Conservation (phyloP, 1,140 invertebrate species). For the Bombyx mandarina region DNA sequence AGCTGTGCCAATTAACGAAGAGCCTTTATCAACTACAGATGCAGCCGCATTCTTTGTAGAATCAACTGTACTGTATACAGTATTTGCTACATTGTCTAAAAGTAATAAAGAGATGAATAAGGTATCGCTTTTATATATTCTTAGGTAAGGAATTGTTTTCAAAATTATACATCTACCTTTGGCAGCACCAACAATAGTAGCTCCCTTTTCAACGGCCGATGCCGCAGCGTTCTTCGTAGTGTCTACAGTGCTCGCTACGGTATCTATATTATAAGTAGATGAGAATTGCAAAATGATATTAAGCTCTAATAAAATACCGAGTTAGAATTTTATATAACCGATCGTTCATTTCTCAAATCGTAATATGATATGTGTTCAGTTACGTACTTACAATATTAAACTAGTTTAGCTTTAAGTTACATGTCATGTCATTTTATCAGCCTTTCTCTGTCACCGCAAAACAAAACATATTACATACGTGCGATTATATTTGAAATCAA, state of each 20-base stretch:
- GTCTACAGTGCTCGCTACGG: conserved; percentile 23
- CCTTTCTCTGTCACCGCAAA: too few relatives aligned
- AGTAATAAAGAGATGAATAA: conserved; percentile 3
- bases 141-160: background rate
- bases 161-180: conserved; percentile 16
- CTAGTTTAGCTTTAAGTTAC: too few relatives aligned
- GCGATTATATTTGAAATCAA: too few relatives aligned
- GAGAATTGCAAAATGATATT: too few relatives aligned
- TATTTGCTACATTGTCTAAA: conserved; percentile 12
- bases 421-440: too few relatives aligned
- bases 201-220: conserved; percentile 24
- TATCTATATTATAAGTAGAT: conserved; percentile 10
- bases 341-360: too few relatives aligned
- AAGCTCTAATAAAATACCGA: too few relatives aligned
- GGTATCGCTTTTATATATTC: background rate
- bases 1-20: conserved; percentile 18
- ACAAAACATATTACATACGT: too few relatives aligned
- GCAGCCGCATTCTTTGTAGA: conserved; percentile 16
- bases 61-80: conserved; percentile 9
- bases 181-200: conserved; percentile 16
- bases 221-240: conserved; percentile 24
- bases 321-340: too few relatives aligned
- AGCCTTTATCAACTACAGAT: conserved; percentile 26
- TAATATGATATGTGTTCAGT: too few relatives aligned
- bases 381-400: too few relatives aligned